Evolutionary conservation across 2,797 vertebrate species (phyloP), one percentile per base, ranked within the genome.

Genomic region (Spinus pinus): DNA sequence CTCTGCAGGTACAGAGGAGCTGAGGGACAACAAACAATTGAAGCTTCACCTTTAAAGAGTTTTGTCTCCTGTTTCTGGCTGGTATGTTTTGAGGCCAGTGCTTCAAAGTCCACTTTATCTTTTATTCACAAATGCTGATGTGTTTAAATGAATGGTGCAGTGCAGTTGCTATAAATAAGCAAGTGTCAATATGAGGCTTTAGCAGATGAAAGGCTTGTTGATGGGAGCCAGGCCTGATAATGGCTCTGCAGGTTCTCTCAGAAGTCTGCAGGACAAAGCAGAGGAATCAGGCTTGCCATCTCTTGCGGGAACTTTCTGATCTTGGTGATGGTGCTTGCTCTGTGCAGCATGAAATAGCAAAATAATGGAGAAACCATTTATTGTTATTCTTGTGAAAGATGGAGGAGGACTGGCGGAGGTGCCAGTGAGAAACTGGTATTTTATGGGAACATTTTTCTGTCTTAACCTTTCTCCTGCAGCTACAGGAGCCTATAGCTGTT

Each of bases 81-180:
- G 67, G 13, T 78, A 16, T 56, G 71, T 90, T 81, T 86, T 70
- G 53, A 88, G 71, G 10, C 47, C 4, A 18, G 8, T 81, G 84
- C 86, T 95, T 97, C 94, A 94, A 95, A 97, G 91, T 95, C 89
- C 92, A 92, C 61, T 95, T 96, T 96, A 60, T 94, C 87, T 92
- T 90, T 96, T 90, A 92, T 93, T 95, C 94, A 81, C 91, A 86
- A 94, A 97, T 86, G 93, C 90, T 95, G 92, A 91, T 95, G 88
- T 89, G 88, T 96, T 95, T 96, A 83, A 97, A 94, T 94, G 94
- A 95, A 94, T 83, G 94, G 94, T 94, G 92, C 92, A 88, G 89
- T 88, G 91, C 96, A 91, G 89, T 91, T 81, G 93, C 95, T 96
- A 96, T 97, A 97, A 96, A 97, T 96, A 96, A 95, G 85, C 27